These are phyloP conservation scores for Epinotia brunnichana DNA, from an alignment of 2,888 invertebrate species.

Conservation along the genomic window DNA sequence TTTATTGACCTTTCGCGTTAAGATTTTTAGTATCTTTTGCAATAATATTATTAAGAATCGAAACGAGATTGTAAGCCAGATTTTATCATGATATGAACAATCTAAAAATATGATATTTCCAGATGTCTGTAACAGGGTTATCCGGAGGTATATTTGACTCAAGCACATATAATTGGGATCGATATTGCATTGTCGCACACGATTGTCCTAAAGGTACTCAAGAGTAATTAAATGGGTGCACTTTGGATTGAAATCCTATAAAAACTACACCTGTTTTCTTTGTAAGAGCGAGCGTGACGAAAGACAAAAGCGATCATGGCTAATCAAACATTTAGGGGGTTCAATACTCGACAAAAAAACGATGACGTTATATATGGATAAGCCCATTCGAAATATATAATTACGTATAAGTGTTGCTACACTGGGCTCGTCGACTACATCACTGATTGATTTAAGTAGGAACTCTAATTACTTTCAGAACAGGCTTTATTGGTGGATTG, in stretches of 20 bases:
- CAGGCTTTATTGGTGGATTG: too few species aligned
- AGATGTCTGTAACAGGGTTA: neutral
- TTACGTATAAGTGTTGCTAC: neutral
- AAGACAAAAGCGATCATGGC: too few species aligned
- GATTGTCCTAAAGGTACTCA: too few species aligned
- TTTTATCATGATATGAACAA: too few species aligned
- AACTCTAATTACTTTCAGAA: neutral
- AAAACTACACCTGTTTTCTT: too few species aligned
- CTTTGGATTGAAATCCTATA: too few species aligned
- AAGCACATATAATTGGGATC: neutral
- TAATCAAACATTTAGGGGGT: too few species aligned
- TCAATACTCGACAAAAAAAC: too few species aligned
- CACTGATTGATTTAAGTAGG: neutral
- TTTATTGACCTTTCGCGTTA: conserved; percentile 15
- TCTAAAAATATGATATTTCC: neutral
- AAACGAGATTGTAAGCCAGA: neutral
- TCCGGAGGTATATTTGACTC: too few species aligned
- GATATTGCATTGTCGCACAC: neutral
- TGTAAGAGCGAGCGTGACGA: too few species aligned
- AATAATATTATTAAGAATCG: neutral
- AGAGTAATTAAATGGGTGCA: too few species aligned
- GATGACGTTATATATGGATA: too few species aligned
- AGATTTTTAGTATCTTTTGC: neutral
- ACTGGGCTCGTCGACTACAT: neutral
- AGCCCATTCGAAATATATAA: neutral